Conservation (phyloP, 2,797 vertebrate species). For the Phylloscopus collybita region DNA sequence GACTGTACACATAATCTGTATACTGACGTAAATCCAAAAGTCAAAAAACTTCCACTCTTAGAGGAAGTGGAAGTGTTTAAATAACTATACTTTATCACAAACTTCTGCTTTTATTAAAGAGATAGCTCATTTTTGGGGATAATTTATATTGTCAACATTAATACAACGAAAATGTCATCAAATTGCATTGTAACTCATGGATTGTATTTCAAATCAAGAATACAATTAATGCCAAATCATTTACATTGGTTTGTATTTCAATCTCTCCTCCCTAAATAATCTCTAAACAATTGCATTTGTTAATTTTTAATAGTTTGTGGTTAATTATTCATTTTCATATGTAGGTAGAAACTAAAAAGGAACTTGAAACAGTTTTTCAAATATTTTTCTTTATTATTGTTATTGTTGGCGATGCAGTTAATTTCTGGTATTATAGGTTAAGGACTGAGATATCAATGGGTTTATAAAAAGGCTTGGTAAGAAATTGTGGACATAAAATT, state of each 20-base stretch:
- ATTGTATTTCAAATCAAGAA: neutral
- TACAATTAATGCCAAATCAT: accelerated
- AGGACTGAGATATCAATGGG: neutral
- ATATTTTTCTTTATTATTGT: neutral
- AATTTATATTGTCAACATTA: neutral
- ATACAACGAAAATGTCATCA: neutral
- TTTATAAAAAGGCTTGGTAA: neutral
- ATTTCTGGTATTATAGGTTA: neutral
- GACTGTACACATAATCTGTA: neutral
- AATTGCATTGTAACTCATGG: neutral
- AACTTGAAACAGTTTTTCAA: neutral
- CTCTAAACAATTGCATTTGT: neutral
- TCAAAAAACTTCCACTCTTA: neutral
- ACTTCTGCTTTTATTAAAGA: neutral
- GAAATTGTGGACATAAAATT: neutral
- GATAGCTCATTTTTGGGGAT: neutral
- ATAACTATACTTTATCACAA: neutral
- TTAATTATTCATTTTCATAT: neutral
- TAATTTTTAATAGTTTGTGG: neutral
- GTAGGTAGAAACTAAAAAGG: neutral
- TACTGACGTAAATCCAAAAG: accelerated
- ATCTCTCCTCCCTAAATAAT: neutral
- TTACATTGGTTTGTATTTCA: neutral
- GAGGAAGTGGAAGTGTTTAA: neutral
- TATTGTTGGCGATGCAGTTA: neutral